These are phyloP conservation scores for Dicrurus megarhynchus DNA, from an alignment of 2,113 vertebrate genomes.

Conservation along the genomic window DNA sequence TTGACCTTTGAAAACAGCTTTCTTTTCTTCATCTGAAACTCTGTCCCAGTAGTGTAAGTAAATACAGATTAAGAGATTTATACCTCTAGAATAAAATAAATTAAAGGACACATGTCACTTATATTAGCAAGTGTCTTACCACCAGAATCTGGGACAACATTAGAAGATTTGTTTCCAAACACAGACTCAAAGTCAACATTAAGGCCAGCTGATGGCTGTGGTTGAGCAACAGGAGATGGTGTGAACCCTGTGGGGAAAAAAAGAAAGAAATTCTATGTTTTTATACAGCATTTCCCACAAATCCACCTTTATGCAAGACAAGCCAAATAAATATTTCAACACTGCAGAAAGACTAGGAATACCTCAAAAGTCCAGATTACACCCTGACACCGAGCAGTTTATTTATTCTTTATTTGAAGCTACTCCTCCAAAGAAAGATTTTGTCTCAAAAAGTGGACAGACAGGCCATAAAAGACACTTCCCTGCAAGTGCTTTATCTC, in stretches of 20 bases:
- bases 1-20: neutral
- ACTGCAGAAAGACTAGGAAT: neutral
- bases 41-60: neutral
- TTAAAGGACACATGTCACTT: neutral
- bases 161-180: conserved; percentile 92
- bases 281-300: neutral
- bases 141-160: conserved; percentile 79
- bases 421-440: neutral
- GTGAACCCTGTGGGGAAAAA: conserved; percentile 79
- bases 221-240: conserved; percentile 82
- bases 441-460: neutral
- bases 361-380: neutral
- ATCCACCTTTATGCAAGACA: neutral
- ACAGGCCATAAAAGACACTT: neutral
- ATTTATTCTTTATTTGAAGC: neutral
- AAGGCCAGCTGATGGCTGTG: conserved; percentile 85
- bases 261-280: neutral
- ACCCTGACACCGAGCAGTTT: neutral
- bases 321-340: neutral
- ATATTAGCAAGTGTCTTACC: conserved; percentile 75
- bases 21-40: neutral
- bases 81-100: neutral
- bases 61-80: neutral
- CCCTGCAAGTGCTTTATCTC: neutral
- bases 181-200: conserved; percentile 96